These are phyloP conservation scores for Catharus ustulatus DNA, from an alignment of 2,797 vertebrate species.

Conservation along the genomic window DNA sequence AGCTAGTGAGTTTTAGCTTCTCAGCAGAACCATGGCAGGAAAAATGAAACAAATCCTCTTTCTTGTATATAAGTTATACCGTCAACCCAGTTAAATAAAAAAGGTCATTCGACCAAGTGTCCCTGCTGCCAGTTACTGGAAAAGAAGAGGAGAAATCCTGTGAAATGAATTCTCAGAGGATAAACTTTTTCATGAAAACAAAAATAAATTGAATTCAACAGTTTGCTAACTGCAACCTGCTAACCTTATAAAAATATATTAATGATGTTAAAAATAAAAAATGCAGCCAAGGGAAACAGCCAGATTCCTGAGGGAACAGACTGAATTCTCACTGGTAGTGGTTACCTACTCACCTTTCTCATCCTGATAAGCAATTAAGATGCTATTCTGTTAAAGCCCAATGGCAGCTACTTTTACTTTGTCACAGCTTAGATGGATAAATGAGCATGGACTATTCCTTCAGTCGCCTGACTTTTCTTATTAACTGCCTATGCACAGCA, in stretches of 20 bases:
- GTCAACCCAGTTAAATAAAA: background rate
- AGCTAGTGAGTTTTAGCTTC: background rate
- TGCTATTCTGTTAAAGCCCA: background rate
- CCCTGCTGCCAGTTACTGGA: constrained; percentile 10
- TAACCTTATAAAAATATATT: constrained; percentile 50
- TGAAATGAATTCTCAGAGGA: constrained; percentile 39
- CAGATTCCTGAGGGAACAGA: constrained; percentile 14
- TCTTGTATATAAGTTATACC: background rate
- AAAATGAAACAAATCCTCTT: constrained; percentile 4
- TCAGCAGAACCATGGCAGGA: background rate
- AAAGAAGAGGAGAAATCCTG: constrained; percentile 9
- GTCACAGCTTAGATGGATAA: constrained; percentile 22
- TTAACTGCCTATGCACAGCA: constrained; percentile 14
- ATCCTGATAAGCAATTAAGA: constrained; percentile 41
- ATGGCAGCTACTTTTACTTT: background rate
- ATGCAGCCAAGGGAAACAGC: background rate
- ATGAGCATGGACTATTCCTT: constrained; percentile 32
- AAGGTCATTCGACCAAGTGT: constrained; percentile 22
- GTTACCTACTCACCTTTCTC: constrained; percentile 22
- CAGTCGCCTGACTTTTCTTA: constrained; percentile 5
- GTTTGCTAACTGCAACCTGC: constrained; percentile 36
- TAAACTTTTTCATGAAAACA: constrained; percentile 44
- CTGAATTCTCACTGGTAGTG: constrained; percentile 1
- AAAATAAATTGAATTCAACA: constrained; percentile 48
- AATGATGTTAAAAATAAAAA: constrained; percentile 27